phyloP scores from a whole-genome alignment of 1,140 invertebrate genomes.

The Hylaeus anthracinus region DNA sequence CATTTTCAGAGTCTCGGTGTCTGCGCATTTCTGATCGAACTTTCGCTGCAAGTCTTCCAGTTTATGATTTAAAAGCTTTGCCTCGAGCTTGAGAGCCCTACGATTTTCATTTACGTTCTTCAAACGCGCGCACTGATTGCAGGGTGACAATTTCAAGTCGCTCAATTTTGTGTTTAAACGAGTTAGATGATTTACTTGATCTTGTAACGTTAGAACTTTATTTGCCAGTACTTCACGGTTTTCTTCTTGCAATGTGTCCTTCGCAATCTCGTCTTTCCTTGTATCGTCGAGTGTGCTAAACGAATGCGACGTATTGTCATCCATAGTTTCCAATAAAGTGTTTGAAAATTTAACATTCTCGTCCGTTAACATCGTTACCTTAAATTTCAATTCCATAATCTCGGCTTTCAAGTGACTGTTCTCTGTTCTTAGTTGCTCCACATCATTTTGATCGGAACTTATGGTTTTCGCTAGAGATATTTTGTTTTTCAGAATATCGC shows the following conservation, averaged over 20 bases:
- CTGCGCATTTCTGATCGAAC: slow-evolving; percentile 64
- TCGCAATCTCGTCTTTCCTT: slow-evolving; percentile 40
- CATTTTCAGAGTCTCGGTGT: slow-evolving; percentile 58
- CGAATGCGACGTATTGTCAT: slow-evolving; percentile 3
- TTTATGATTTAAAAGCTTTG: slow-evolving; percentile 64
- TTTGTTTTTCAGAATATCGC: slow-evolving; percentile 29
- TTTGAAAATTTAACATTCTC: slow-evolving; percentile 48
- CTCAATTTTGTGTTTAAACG: slow-evolving; percentile 64
- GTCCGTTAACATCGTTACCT: slow-evolving; percentile 29
- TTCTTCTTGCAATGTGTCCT: slow-evolving; percentile 38
- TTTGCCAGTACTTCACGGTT: slow-evolving; percentile 29
- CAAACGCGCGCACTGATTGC: slow-evolving; percentile 63
- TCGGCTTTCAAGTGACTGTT: slow-evolving; percentile 45
- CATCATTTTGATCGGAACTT: slow-evolving; percentile 20
- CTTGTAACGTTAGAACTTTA: slow-evolving; percentile 49
- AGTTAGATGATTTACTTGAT: slow-evolving; percentile 56
- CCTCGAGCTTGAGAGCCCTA: slow-evolving; percentile 63
- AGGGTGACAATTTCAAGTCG: slow-evolving; percentile 63
- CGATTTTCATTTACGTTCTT: slow-evolving; percentile 63
- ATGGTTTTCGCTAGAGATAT: slow-evolving; percentile 17
- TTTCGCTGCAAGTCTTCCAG: slow-evolving; percentile 64
- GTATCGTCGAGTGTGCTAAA: slow-evolving; percentile 2
- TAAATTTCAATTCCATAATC: slow-evolving; percentile 45
- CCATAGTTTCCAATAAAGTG: slow-evolving; percentile 21
- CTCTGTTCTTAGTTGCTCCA: slow-evolving; percentile 31